Evolutionary conservation across 2,888 invertebrate genomes (phyloP).

Genomic region (Melitaea athalia): DNA sequence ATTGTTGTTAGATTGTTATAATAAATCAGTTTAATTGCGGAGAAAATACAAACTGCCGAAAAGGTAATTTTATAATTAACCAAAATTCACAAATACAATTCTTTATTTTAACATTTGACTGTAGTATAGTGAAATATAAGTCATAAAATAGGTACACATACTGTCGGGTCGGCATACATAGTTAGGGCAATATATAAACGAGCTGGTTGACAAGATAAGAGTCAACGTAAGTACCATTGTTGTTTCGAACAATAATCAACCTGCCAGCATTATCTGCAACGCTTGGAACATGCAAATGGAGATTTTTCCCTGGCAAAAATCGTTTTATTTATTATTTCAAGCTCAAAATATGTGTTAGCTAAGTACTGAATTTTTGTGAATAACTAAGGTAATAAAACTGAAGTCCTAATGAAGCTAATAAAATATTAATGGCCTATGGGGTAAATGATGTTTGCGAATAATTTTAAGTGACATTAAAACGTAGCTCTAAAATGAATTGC

Average conservation of each 20-base stretch:
- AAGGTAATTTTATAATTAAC: not conserved
- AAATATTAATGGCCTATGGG: too few relatives aligned
- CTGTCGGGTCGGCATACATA: slow-evolving; percentile 48
- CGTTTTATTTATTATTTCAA: slow-evolving; percentile 61
- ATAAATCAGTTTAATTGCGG: not conserved
- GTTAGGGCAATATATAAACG: slow-evolving; percentile 64
- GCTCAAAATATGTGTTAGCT: too few relatives aligned
- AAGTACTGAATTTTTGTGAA: too few relatives aligned
- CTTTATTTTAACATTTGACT: slow-evolving; percentile 26
- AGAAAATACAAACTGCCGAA: not conserved
- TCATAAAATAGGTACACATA: not conserved
- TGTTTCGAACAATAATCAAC: slow-evolving; percentile 67
- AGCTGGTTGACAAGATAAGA: slow-evolving; percentile 71
- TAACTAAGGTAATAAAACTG: too few relatives aligned
- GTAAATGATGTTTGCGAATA: too few relatives aligned
- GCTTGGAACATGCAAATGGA: slow-evolving; percentile 61
- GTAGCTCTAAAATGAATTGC: slow-evolving; percentile 1
- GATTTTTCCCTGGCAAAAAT: slow-evolving; percentile 48
- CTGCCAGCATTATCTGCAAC: slow-evolving; percentile 64
- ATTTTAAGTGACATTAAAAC: not conserved
- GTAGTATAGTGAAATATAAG: slow-evolving; percentile 17
- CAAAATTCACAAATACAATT: not conserved
- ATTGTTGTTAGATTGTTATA: not conserved
- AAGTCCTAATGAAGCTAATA: too few relatives aligned
- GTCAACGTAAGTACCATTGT: slow-evolving; percentile 68